Percentiles rank a stretch among this genome's conserved stretches.
Conservation (phyloP, 2,113 vertebrate genomes). For the Hippocampus guttulatus region DNA sequence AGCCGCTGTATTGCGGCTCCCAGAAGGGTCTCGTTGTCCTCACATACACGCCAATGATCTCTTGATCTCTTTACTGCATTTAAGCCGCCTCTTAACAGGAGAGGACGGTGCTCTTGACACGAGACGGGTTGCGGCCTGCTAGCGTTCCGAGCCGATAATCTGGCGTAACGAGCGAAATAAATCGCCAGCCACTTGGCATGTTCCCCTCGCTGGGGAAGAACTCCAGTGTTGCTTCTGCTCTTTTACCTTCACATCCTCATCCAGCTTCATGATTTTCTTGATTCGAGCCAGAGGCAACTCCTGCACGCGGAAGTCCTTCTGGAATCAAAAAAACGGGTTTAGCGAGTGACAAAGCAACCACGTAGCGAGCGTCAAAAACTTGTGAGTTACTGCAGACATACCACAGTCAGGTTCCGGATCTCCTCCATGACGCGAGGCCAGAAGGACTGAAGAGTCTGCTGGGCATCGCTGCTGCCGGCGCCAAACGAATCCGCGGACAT, state of each 20-base stretch:
- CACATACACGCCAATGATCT: slow-evolving; percentile 47
- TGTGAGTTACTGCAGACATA: slow-evolving; percentile 54
- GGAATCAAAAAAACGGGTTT: slow-evolving; percentile 49
- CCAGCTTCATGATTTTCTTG: slow-evolving; percentile 99
- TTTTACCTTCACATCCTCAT: slow-evolving; percentile 96
- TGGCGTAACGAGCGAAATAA: slow-evolving; percentile 1
- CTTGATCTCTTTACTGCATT: slow-evolving; percentile 64
- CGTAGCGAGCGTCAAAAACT: not conserved
- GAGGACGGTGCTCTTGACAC: slow-evolving; percentile 51
- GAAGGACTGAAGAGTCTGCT: slow-evolving; percentile 96
- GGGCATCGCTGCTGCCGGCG: slow-evolving; percentile 84
- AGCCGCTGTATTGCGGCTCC: slow-evolving; percentile 40
- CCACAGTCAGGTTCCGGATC: slow-evolving; percentile 93
- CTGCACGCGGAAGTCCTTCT: slow-evolving; percentile 98
- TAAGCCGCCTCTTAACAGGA: slow-evolving; percentile 70
- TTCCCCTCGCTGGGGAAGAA: not conserved
- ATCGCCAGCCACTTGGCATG: not conserved
- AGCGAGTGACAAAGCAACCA: not conserved
- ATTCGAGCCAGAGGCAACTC: slow-evolving; percentile 96
- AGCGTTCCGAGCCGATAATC: slow-evolving; percentile 12
- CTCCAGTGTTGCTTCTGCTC: not conserved
- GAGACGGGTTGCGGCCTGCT: slow-evolving; percentile 32
- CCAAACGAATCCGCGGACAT: slow-evolving; percentile 93
- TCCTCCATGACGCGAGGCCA: slow-evolving; percentile 99
- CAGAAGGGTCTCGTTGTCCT: slow-evolving; percentile 49